Evolutionary conservation across 2,888 invertebrate genomes (phyloP), one percentile per base, ranked within the genome.

Genomic region (Coenonympha glycerion): DNA sequence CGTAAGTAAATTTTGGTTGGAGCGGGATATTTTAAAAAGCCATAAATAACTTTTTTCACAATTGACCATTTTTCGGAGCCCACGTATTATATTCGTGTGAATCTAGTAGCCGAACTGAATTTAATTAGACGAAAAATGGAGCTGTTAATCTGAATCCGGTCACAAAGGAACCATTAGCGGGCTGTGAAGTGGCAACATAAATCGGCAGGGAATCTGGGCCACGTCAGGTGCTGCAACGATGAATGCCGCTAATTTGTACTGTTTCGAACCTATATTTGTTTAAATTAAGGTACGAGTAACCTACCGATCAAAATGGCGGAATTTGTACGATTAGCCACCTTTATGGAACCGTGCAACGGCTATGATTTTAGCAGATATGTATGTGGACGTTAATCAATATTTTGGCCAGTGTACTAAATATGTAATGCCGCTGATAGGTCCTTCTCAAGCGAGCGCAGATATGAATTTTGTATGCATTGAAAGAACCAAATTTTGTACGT

Each of bases 171-270:
- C 50, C 44, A 56, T 56, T 56, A 56, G 50, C 28, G 46, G 19
- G 40, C 36, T 47, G 46, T 33, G 26, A 31, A 33, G 33, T 41
- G 16, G 19, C 16, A 15, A 41, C 52, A 46, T 52, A 48, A 54
- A 45, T 22, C 44, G 37, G 39, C 19, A 5, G 15, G 41, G 53
- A 49, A 56, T 55, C 34, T 56, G 31, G 56, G 56, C 28, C 55
- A 55, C 54, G 55, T 55, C 52, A 56, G 56, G 54, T 56, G 56
- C 36, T 18, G 46, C 36, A 46, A 37, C 46, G 34, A 46, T 26
- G 46, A 46, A 36, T 46, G 46, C 34, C 11, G 36, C 46, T 36
- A 46, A 46, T 46, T 46, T 46, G 46, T 46, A 46, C 46, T 46
- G 46, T 46, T 46, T 28, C 37, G 5, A 37, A 46, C 46, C 46